Conservation (phyloP, 2,797 vertebrate species). For the Enteromius fasciolatus region DNA sequence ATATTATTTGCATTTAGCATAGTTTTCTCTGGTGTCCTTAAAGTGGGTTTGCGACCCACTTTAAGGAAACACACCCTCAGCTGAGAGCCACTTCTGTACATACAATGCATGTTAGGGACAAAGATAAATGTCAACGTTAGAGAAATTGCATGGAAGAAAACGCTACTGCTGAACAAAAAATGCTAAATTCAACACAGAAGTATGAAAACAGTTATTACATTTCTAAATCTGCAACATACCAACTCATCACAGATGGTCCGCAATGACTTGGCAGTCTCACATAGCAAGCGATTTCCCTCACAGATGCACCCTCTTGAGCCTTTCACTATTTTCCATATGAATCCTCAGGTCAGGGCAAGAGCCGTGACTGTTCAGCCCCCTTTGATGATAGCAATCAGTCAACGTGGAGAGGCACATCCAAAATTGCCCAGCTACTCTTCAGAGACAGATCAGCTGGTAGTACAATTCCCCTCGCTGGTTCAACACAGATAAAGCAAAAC, state of each 20-base stretch:
- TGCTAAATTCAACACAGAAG: background rate
- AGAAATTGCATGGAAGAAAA: background rate
- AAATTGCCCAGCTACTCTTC: constrained; percentile 33
- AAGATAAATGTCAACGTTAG: background rate
- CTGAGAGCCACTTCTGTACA: background rate
- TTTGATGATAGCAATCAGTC: constrained; percentile 40
- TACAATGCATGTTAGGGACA: background rate
- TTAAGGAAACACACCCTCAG: background rate
- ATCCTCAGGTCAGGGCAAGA: constrained; percentile 45
- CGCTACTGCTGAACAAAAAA: background rate
- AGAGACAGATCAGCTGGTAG: constrained; percentile 50
- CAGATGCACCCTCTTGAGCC: constrained; percentile 18
- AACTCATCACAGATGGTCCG: constrained; percentile 11
- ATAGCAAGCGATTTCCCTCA: background rate
- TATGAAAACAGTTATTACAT: background rate
- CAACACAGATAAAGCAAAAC: constrained; percentile 68
- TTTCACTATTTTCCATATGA: constrained; percentile 38
- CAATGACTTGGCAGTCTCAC: constrained; percentile 22
- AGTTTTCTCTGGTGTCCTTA: background rate
- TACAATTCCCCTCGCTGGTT: constrained; percentile 59
- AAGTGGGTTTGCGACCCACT: background rate
- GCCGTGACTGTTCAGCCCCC: constrained; percentile 25
- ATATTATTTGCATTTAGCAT: background rate
- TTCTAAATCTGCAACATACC: background rate
- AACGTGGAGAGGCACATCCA: constrained; percentile 18